Base-by-base conservation (phyloP, 2,888 invertebrate genomes). In the Fissipunctia ypsillon region DNA sequence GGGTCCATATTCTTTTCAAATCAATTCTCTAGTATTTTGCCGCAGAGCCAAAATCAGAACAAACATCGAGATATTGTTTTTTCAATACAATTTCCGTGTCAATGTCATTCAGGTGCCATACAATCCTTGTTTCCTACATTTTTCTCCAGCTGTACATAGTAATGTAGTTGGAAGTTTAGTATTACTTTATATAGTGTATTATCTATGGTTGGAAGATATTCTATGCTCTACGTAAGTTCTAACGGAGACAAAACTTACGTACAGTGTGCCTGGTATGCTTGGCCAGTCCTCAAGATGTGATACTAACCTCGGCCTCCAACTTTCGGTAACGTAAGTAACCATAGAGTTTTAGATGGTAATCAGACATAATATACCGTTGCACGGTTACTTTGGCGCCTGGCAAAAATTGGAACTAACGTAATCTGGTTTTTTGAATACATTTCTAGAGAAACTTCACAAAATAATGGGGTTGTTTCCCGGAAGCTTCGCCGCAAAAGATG, bases 251-350 rank as follows among this genome's bases (percentile, higher is more conserved):
- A 69, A 50, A n/a, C 19, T 25, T 31, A 16, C 0, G 43, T 43
- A 70, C 54, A 70, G 73, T 70, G 25, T 43, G 70, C 72, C 16
- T 22, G 10, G 52, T 70, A 71, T 41, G 22, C 4, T 7, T 43
- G n/a, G 0, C n/a, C 41, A 72, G 14, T 16, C 9, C 41, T 72
- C n/a, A 72, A 35, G 6, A 72, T 52, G 4, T 54, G 16, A 10
- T 25, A 35, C 31, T 35, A 28, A 38, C 6, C 9, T 2, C 0
- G 35, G 35, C 10, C 22, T 25, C 3, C 5, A 35, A 3, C 5
- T 25, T 16, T 35, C 45, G 25, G 43, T 28, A 43, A 28, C 9
- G 9, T 28, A 28, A 5, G 28, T 45, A 31, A 28, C 38, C 35
- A 12, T 41, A 25, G 25, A 12, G 61, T 41, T 41, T 41, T 4